Evolutionary conservation across 2,888 invertebrate genomes (phyloP).

Genomic region (Drosophila subsilvestris): DNA sequence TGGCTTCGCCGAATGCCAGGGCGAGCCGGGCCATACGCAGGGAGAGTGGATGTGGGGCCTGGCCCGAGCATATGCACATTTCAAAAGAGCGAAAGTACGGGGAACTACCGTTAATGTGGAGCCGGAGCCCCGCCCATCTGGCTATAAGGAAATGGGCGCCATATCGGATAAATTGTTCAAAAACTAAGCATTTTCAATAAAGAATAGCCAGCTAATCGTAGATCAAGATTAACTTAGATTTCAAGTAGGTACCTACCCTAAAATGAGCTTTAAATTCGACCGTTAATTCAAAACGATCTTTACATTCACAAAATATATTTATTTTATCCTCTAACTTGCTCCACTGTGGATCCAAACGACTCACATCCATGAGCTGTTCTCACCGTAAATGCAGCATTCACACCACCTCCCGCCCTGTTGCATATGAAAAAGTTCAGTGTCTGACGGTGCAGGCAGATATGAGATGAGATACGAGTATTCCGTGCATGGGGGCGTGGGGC

Average conservation of each 20-base stretch:
- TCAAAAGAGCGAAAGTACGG: slow-evolving; percentile 30
- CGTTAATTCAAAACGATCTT: no score
- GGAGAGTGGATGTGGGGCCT: neutral
- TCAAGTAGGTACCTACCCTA: no score
- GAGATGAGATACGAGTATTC: slow-evolving; percentile 41
- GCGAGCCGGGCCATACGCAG: slow-evolving; percentile 10
- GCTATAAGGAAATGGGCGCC: slow-evolving; percentile 14
- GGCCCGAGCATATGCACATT: neutral
- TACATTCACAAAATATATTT: neutral
- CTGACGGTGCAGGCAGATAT: slow-evolving; percentile 48
- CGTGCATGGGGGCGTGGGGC: neutral
- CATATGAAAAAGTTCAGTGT: slow-evolving; percentile 51
- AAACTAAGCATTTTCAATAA: neutral
- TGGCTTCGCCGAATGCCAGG: slow-evolving; percentile 61
- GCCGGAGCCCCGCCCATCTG: slow-evolving; percentile 37
- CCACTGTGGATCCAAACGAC: slow-evolving; percentile 29
- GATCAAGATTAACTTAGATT: no score
- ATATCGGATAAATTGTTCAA: neutral
- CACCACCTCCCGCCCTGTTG: slow-evolving; percentile 37
- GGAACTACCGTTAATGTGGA: slow-evolving; percentile 55
- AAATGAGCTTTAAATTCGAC: no score
- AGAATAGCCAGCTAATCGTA: no score
- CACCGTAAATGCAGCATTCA: slow-evolving; percentile 26
- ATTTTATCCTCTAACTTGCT: neutral
- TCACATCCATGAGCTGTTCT: slow-evolving; percentile 24